A percentile compares a stretch with the other conserved stretches of the same genome.
phyloP scores from a whole-genome alignment of 2,888 invertebrate species.

The Agonopterix heracliana region DNA sequence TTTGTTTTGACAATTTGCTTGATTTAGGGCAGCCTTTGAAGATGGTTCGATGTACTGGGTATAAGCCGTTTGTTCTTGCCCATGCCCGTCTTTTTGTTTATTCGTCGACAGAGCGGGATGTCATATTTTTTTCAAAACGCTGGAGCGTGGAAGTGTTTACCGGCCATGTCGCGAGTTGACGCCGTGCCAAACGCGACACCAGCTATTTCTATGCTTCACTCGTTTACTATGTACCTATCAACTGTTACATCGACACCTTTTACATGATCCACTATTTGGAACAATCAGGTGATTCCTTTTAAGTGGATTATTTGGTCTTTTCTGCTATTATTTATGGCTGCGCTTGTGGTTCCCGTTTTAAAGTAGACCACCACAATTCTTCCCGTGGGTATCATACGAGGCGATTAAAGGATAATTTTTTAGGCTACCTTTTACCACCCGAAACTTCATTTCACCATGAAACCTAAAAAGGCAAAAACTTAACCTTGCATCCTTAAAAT shows the following conservation, averaged over 20 bases:
- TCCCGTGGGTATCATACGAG: too few relatives aligned
- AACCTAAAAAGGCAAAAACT: too few relatives aligned
- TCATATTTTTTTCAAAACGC: conserved; percentile 53
- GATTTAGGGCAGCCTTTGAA: conserved; percentile 40
- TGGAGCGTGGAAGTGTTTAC: conserved; percentile 37
- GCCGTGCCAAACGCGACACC: conserved; percentile 58
- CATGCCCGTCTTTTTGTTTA: conserved; percentile 39
- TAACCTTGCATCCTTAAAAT: too few relatives aligned
- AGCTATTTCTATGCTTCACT: conserved; percentile 46
- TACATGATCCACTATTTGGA: too few relatives aligned
- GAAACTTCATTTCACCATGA: too few relatives aligned
- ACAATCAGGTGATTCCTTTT: too few relatives aligned
- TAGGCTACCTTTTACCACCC: too few relatives aligned
- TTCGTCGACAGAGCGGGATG: conserved; percentile 40
- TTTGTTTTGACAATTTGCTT: conserved; percentile 9
- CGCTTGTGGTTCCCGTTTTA: too few relatives aligned
- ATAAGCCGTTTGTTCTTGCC: conserved; percentile 6
- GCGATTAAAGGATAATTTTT: too few relatives aligned
- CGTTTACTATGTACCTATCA: conserved; percentile 3
- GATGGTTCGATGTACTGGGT: conserved; percentile 17
- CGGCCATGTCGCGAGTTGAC: conserved; percentile 41
- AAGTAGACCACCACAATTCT: too few relatives aligned
- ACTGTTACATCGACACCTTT: not conserved
- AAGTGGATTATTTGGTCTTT: too few relatives aligned
- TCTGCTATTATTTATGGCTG: too few relatives aligned